A percentile compares a stretch with the other conserved stretches of the same genome.
Evolutionary conservation across 2,888 invertebrate genomes (phyloP).

Genomic region (Melieria crassipennis): DNA sequence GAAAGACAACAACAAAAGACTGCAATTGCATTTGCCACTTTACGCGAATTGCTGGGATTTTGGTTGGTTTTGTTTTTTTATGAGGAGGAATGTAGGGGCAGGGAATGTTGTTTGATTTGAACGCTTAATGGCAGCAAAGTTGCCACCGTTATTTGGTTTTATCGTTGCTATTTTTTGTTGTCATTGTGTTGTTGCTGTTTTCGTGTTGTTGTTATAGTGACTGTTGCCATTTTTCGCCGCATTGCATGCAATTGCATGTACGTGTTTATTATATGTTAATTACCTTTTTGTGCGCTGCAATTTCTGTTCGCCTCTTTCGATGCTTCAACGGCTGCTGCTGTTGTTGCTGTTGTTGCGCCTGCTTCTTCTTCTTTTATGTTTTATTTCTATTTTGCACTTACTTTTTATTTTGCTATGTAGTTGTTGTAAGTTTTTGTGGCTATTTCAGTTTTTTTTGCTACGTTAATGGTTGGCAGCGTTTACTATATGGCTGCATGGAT

Average conservation of each 20-base stretch:
- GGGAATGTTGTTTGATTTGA: neutral
- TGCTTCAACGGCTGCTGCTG: too few species aligned
- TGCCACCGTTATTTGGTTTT: neutral
- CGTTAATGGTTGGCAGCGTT: too few species aligned
- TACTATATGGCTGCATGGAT: too few species aligned
- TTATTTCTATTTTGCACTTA: too few species aligned
- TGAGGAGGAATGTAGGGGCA: neutral
- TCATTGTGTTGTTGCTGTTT: too few species aligned
- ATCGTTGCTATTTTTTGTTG: constrained; percentile 1
- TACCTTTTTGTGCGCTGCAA: constrained; percentile 18
- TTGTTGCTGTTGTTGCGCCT: too few species aligned
- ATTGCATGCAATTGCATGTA: constrained; percentile 17
- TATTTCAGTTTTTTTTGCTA: too few species aligned
- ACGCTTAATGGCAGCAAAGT: neutral
- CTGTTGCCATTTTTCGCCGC: neutral
- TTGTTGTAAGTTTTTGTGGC: too few species aligned
- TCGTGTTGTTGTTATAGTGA: too few species aligned
- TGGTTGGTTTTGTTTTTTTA: neutral
- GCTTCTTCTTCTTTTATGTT: too few species aligned
- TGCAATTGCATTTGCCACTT: neutral
- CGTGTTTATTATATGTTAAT: constrained; percentile 48
- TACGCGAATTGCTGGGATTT: neutral
- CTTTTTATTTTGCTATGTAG: too few species aligned
- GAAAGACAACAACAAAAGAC: neutral
- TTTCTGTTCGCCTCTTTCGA: too few species aligned